A percentile compares a stretch with the other conserved stretches of the same genome.
Conservation (phyloP, 1,140 invertebrate genomes). For the Danaus melanippus region DNA sequence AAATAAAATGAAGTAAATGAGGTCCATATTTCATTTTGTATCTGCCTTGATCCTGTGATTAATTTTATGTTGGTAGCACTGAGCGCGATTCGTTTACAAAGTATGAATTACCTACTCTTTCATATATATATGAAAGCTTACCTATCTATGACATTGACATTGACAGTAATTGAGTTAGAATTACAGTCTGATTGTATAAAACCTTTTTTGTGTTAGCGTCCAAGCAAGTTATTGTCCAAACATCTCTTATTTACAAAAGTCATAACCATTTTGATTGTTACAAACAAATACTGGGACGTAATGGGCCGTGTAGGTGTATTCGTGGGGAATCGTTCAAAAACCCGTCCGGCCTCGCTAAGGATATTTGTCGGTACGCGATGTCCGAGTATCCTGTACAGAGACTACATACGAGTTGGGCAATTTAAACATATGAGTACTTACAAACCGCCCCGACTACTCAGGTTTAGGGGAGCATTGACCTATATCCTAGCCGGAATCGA, state of each 20-base stretch:
- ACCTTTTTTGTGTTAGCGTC: no score
- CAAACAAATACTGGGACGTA: conserved; percentile 7
- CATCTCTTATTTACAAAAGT: no score
- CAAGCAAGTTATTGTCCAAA: no score
- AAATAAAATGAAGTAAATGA: conserved; percentile 16
- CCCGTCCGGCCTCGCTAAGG: conserved; percentile 34
- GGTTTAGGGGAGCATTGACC: conserved; percentile 71
- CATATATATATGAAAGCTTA: no score
- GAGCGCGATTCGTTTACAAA: no score
- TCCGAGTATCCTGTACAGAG: conserved; percentile 58
- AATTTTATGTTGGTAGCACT: no score
- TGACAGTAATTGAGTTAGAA: no score
- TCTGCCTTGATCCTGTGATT: conserved; percentile 22
- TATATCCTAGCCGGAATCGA: conserved; percentile 62
- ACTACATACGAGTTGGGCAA: conserved; percentile 64
- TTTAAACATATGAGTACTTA: conserved; percentile 67
- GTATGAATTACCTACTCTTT: no score
- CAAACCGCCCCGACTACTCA: conserved; percentile 64
- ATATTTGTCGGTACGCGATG: conserved; percentile 48
- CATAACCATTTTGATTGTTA: no score
- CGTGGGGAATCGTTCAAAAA: conserved; percentile 36
- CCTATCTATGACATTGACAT: no score
- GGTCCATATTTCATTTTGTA: conserved; percentile 20
- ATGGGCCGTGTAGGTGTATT: conserved; percentile 23
- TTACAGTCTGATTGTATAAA: no score